Conservation (phyloP, 2,797 vertebrate species). For the Labeo calbasu region DNA sequence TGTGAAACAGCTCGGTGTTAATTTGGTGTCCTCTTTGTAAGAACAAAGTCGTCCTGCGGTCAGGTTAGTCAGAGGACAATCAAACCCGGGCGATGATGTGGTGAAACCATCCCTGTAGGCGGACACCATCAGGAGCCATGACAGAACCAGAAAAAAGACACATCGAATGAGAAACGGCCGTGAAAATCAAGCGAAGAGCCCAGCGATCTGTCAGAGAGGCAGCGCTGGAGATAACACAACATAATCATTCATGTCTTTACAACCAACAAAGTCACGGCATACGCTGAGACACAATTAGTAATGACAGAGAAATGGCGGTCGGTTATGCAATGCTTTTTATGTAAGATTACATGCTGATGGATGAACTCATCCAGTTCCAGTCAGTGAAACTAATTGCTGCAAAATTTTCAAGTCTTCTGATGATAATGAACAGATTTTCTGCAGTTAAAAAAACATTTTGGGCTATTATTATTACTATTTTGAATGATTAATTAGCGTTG, state of each 20-base stretch:
- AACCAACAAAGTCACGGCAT: conserved; percentile 28
- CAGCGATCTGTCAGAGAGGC: conserved; percentile 18
- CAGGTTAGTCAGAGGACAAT: conserved; percentile 70
- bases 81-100: conserved; percentile 59
- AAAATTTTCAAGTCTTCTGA: conserved; percentile 42
- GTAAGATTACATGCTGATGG: conserved; percentile 53
- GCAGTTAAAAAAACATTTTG: neutral
- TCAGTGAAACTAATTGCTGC: conserved; percentile 50
- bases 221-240: conserved; percentile 27
- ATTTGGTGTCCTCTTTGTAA: conserved; percentile 68
- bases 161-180: conserved; percentile 29
- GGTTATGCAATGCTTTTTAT: conserved; percentile 43
- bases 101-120: conserved; percentile 61
- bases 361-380: conserved; percentile 49
- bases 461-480: neutral
- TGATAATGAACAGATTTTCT: conserved; percentile 23
- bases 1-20: conserved; percentile 63
- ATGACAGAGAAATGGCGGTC: conserved; percentile 20
- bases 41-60: conserved; percentile 71
- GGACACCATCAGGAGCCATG: conserved; percentile 51
- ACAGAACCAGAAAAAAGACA: conserved; percentile 58
- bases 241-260: conserved; percentile 23
- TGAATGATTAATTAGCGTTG: neutral
- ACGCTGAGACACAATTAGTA: conserved; percentile 49
- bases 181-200: conserved; percentile 37